Evolutionary conservation across 2,797 vertebrate species (phyloP), one percentile per base, ranked within the genome.

Genomic region (Lutjanus campechanus): DNA sequence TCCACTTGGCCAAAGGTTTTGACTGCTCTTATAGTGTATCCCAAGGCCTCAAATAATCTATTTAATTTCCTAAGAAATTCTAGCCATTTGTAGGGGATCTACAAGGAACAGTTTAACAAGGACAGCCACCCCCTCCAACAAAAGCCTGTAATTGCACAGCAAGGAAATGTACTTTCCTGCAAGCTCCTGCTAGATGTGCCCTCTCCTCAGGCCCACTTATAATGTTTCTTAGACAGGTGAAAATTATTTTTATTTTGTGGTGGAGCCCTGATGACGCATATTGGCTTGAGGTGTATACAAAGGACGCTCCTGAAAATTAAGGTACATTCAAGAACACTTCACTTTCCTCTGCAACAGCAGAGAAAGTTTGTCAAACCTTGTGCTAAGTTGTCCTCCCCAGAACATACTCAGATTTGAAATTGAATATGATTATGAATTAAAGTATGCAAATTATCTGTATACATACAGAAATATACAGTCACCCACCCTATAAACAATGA

Each of bases 81-180:
- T 3, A 16, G 40, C 49, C 68, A 19, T 73, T 79, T 65, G 46
- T 11, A 0, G 59, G 50, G 60, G 56, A 54, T 77, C 41, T 17
- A 20, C 46, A 29, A 79, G 50, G 25, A 62, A 63, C 12, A 22
- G 56, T 66, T 69, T 13, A 41, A 36, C 0, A 5, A 67, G 68
- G 50, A 71, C 58, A 13, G 16, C 20, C 16, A 25, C 9, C 49
- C 53, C 64, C 66, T 66, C 64, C 40, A 43, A 77, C 55, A 58
- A 54, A 60, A 54, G 19, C 47, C 20, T 70, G 41, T 85, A 87
- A 92, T 88, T 87, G 20, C 75, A 73, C 17, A n/a, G 25, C 19
- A 44, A 46, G 58, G 29, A 74, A 47, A 15, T 68, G 29, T 73
- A 58, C 61, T 54, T 72, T 61, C 44, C 25, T 29, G 5, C 29